Evolutionary conservation across 2,888 invertebrate species (phyloP), one percentile per base, ranked within the genome.

Genomic region (Agrenia bidenticulata): DNA sequence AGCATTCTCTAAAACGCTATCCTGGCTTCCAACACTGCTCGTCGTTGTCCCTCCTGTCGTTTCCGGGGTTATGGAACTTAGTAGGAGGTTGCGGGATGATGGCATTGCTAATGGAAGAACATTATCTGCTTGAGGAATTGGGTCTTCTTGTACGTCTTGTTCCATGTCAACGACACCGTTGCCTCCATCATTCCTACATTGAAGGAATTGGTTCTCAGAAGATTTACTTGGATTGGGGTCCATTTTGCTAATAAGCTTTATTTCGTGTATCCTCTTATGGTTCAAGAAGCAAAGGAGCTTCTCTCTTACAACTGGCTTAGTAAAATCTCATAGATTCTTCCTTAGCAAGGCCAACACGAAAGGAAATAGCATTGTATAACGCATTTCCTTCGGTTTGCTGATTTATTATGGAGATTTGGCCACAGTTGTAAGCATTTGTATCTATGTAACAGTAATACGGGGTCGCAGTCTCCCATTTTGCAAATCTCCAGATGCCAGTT

Each of bases 1-100:
- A 53, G 70, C 73, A 68, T 70, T 73, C 19, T 76, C 76, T 49
- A 72, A 45, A 45, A 61, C 67, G 62, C 67, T 64, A 23, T 75
- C 73, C 17, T 70, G 69, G 66, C 64, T 67, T 1, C 59, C 66
- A 19, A 63, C 65, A 13, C 63, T 69, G 23, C 51, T 51, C 5
- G 21, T 17, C 23, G 51, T 24, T 4, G 23, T 51, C 13, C 23
- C 51, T 5, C 51, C 51, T 5, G 2, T 23, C 13, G 17, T 19
- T 23, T 19, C 51, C 9, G 51, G 4, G 19, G 17, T 24, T 5
- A 7, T 24, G 19, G 23, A 11, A 45, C 45, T 19, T 9, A 15
- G 4, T 15, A 15, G 17, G 45, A 15, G 5, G n/a, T 45, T 19
- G 5, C n/a, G 17, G 15, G 17, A 19, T 5, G 45, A 9, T 13